phyloP scores from a whole-genome alignment of 2,113 vertebrate species.

The Neolamprologus sp. region DNA sequence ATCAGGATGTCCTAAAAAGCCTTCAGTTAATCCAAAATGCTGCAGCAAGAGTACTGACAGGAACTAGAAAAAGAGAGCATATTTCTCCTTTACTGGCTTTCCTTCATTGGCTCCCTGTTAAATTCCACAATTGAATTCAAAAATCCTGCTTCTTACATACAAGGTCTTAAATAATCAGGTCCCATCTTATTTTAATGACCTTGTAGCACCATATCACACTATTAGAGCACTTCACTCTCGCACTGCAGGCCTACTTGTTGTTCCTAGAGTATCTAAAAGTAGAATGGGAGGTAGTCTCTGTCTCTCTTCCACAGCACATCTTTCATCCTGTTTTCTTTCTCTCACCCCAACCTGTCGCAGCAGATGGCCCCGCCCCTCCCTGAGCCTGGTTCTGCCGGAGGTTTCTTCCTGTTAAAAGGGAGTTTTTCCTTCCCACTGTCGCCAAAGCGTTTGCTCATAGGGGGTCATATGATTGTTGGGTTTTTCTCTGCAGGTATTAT shows the following conservation, averaged over 20 bases:
- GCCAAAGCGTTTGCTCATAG: neutral
- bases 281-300: neutral
- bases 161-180: too few species aligned
- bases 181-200: too few species aligned
- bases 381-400: accelerated
- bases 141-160: too few species aligned
- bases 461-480: neutral
- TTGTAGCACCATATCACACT: accelerated
- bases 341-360: accelerated
- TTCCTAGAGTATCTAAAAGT: too few species aligned
- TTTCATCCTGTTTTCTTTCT: neutral
- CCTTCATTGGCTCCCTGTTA: neutral
- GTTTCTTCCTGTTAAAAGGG: accelerated
- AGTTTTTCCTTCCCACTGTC: neutral
- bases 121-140: too few species aligned
- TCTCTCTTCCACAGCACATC: neutral
- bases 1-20: neutral
- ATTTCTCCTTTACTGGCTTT: accelerated
- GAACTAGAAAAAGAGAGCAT: neutral
- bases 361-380: neutral
- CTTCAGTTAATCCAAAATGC: neutral
- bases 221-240: accelerated
- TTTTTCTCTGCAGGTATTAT: accelerated
- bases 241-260: too few species aligned
- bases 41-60: neutral